These are phyloP conservation scores for Melanostoma mellinum DNA, from an alignment of 2,888 invertebrate genomes.

Conservation along the genomic window DNA sequence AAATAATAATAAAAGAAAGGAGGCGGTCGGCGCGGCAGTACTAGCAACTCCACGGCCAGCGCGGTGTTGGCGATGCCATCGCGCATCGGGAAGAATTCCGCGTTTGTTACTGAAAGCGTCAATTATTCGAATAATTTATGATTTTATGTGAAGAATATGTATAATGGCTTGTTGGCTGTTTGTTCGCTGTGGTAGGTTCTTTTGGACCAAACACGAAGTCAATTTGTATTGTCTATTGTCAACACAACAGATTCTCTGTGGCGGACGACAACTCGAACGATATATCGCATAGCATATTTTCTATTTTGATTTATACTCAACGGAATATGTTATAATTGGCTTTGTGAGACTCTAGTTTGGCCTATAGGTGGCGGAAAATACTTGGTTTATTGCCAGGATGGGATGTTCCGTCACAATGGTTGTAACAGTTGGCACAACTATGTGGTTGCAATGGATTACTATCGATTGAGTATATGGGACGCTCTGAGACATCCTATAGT, in stretches of 20 bases:
- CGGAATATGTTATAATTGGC: slow-evolving; percentile 72
- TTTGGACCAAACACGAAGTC: slow-evolving; percentile 71
- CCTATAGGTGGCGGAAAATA: slow-evolving; percentile 1
- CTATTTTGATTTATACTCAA: slow-evolving; percentile 73
- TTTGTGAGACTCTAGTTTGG: slow-evolving; percentile 24
- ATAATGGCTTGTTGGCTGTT: slow-evolving; percentile 68
- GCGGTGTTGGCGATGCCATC: slow-evolving; percentile 42
- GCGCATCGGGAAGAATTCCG: slow-evolving; percentile 68
- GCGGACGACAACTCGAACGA: slow-evolving; percentile 70
- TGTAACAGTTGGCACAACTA: slow-evolving; percentile 11
- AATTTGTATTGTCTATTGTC: slow-evolving; percentile 73
- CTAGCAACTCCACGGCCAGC: slow-evolving; percentile 1
- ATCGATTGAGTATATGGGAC: slow-evolving; percentile 24
- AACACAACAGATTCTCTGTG: slow-evolving; percentile 69
- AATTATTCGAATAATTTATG: slow-evolving; percentile 81
- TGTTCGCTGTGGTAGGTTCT: slow-evolving; percentile 45
- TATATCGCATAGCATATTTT: slow-evolving; percentile 69
- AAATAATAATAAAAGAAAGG: slow-evolving; percentile 54
- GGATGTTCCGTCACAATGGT: slow-evolving; percentile 61
- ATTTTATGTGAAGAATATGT: slow-evolving; percentile 80
- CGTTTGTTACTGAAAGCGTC: slow-evolving; percentile 79
- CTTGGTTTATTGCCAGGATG: slow-evolving; percentile 63
- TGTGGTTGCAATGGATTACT: slow-evolving; percentile 35
- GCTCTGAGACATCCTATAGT: slow-evolving; percentile 9
- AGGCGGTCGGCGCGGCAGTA: slow-evolving; percentile 52